phyloP scores from a whole-genome alignment of 2,113 vertebrate species.

The Mormyrus iriodes region DNA sequence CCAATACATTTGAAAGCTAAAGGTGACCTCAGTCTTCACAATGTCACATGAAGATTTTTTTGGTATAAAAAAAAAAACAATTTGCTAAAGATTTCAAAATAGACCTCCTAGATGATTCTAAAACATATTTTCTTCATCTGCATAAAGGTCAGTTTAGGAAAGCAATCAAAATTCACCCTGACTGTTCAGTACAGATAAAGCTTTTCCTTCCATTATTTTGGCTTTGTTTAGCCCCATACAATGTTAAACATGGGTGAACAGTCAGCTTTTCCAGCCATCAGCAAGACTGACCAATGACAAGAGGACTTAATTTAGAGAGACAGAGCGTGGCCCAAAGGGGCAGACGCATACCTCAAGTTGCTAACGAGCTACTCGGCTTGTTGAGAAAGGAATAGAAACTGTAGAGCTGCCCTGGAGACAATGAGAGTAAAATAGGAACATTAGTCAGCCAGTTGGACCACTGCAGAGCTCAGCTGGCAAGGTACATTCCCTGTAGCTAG shows the following conservation, averaged over 20 bases:
- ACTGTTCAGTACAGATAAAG: neutral
- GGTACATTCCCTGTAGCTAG: slow-evolving; percentile 16
- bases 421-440: slow-evolving; percentile 26
- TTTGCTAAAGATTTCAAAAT: neutral
- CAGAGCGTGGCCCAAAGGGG: neutral
- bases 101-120: neutral
- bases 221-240: neutral
- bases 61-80: neutral
- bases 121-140: neutral
- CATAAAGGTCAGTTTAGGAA: neutral
- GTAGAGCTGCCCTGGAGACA: slow-evolving; percentile 21
- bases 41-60: neutral
- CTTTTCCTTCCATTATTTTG: neutral
- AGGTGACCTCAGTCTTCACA: neutral
- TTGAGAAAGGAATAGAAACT: neutral
- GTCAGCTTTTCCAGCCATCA: slow-evolving; percentile 8
- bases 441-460: slow-evolving; percentile 27
- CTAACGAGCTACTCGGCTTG: neutral
- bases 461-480: neutral
- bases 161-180: neutral
- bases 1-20: neutral
- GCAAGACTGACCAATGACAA: neutral
- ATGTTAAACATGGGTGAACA: neutral
- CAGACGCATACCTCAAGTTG: neutral
- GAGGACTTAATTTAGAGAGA: slow-evolving; percentile 13